These are phyloP conservation scores for Cyclargus thomasi DNA, from an alignment of 1,140 invertebrate genomes.

Conservation along the genomic window DNA sequence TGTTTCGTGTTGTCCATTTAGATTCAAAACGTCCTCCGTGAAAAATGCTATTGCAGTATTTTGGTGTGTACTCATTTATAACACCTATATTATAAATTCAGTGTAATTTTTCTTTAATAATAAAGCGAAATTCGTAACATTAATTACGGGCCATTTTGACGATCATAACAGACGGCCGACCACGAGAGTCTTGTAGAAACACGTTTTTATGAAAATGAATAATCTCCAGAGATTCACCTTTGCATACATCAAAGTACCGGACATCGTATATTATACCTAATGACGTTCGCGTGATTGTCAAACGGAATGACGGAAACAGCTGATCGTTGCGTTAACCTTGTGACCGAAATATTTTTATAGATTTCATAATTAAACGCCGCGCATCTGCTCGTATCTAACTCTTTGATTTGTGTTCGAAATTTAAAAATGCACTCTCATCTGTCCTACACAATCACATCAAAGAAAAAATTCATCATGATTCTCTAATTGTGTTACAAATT, in stretches of 20 bases:
- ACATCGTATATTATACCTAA: slow-evolving; percentile 30
- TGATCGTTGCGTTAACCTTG: slow-evolving; percentile 30
- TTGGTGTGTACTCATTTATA: not conserved
- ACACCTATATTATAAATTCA: not conserved
- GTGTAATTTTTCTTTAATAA: not conserved
- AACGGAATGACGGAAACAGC: slow-evolving; percentile 28
- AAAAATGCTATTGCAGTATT: not conserved
- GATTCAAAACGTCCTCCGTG: not conserved
- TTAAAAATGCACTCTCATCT: no score
- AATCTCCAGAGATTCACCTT: slow-evolving; percentile 3
- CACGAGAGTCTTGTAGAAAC: not conserved
- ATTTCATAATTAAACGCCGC: slow-evolving; percentile 11
- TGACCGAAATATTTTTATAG: slow-evolving; percentile 26
- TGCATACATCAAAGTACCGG: slow-evolving; percentile 30
- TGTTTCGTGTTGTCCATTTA: not conserved
- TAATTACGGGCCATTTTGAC: not conserved
- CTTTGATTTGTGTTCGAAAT: not conserved
- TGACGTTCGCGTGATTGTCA: slow-evolving; percentile 26
- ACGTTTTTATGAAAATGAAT: slow-evolving; percentile 6
- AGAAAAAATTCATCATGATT: no score
- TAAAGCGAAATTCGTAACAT: not conserved
- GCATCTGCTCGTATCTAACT: not conserved
- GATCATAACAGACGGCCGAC: not conserved
- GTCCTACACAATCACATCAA: no score
- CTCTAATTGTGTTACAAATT: no score